A percentile compares a stretch with the other conserved stretches of the same genome.
Evolutionary conservation across 92 coral and sea anemone genomes (phyloP).

Genomic region (Micromussa lordhowensis): DNA sequence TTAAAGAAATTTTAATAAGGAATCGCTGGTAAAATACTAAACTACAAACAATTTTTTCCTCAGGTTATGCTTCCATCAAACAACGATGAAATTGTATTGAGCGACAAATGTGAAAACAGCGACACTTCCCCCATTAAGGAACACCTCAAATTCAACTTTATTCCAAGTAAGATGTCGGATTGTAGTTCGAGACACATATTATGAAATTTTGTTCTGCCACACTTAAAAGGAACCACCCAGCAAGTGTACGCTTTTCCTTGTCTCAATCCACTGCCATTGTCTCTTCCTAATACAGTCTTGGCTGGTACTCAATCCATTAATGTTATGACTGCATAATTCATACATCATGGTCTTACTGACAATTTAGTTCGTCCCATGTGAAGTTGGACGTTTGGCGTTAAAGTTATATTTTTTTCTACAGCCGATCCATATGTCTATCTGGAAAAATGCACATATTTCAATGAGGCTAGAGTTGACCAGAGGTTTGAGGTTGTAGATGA

Average conservation of each 20-base stretch:
- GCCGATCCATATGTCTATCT: constrained; percentile 81
- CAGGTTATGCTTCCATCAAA: constrained; percentile 79
- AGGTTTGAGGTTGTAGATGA: constrained; percentile 93
- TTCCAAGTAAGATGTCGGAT: constrained; percentile 83
- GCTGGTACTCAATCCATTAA: too few species aligned
- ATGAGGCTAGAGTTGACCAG: constrained; percentile 85
- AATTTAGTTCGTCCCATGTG: too few species aligned
- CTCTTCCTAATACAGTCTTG: too few species aligned
- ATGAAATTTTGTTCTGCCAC: too few species aligned
- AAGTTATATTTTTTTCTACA: constrained; percentile 3
- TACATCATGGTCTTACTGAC: too few species aligned
- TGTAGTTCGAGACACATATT: not conserved
- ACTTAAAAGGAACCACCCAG: not conserved
- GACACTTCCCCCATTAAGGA: constrained; percentile 60
- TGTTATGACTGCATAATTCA: too few species aligned
- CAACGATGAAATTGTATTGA: constrained; percentile 68
- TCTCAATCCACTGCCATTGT: too few species aligned
- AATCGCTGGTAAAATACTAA: not conserved
- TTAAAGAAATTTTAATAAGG: not conserved
- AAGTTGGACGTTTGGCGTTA: too few species aligned
- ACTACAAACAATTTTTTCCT: not conserved
- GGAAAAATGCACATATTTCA: constrained; percentile 81
- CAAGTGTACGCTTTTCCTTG: not conserved
- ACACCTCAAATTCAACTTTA: constrained; percentile 76
- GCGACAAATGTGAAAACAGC: constrained; percentile 87